Percentiles rank a stretch among this genome's conserved stretches.
Conservation (phyloP, 2,113 vertebrate genomes). For the Dicrurus megarhynchus region DNA sequence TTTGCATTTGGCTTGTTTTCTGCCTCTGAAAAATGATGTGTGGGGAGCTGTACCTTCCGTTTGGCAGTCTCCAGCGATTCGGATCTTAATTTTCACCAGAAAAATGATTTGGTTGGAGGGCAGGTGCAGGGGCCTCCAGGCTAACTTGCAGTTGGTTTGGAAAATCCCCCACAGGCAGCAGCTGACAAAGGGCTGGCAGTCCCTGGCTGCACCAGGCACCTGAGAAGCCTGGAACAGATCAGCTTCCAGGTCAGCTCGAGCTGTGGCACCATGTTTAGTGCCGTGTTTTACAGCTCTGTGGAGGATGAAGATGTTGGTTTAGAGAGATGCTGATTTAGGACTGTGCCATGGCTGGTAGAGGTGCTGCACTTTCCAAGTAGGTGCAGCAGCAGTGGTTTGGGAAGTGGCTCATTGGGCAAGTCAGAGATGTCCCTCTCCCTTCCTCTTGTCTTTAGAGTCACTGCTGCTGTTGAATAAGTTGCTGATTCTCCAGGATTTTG, state of each 20-base stretch:
- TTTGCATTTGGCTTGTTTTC: conserved; percentile 62
- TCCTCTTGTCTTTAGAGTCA: accelerated
- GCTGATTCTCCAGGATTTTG: background rate
- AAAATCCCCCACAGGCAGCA: background rate
- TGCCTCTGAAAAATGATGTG: conserved; percentile 15
- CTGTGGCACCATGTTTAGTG: accelerated
- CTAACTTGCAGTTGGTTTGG: background rate
- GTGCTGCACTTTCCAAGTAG: background rate
- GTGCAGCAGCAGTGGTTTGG: background rate
- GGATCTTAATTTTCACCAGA: conserved; percentile 29
- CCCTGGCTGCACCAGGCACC: background rate
- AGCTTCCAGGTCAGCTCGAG: background rate
- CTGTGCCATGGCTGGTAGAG: background rate
- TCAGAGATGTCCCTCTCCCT: background rate
- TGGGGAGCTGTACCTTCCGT: background rate
- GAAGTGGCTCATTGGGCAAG: accelerated
- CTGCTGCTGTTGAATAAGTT: background rate
- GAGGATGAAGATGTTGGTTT: background rate
- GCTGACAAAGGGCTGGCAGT: background rate
- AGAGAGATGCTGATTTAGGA: background rate
- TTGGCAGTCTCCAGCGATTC: background rate
- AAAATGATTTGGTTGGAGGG: conserved; percentile 6
- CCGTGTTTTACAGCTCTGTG: accelerated
- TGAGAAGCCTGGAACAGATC: background rate
- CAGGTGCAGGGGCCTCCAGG: background rate